Evolutionary conservation across 2,888 invertebrate species (phyloP), one percentile per base, ranked within the genome.

Genomic region (Standfussiana lucernea): DNA sequence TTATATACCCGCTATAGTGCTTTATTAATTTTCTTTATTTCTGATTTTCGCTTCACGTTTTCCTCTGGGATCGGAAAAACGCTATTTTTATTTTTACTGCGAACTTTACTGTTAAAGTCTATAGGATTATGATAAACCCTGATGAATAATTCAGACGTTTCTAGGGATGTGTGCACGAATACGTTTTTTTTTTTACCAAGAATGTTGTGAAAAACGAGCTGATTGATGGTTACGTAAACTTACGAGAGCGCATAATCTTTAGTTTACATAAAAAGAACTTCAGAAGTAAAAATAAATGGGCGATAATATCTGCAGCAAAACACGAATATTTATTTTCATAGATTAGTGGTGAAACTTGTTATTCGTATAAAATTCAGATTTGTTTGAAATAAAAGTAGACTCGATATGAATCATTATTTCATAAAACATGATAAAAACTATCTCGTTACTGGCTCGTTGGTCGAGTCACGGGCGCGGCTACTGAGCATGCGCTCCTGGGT

Each of bases 171-270:
- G 67, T 28, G 32, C 68, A 64, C 40, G 35, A 80, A 59, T 65
- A 69, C 32, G n/a, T 28, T 37, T 64, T 68, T 50, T 28, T 37
- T 64, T 68, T 50, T 75, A 62, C 61, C 15, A 28, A 62, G 71
- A 77, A 72, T 72, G 32, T 83, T 69, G 15, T 61, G 32, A 59
- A 50, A 50, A 61, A 67, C 42, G 10, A 37, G 42, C 65, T 62
- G 85, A 80, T 80, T 75, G 81, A 82, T 75, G 80, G 45, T 82
- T 56, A 75, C 40, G 40, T 80, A 82, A 82, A 82, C 80, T 72
- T 32, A 74, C 15, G 50, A 3, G 64, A 74, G 45, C 64, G 65
- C 84, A 72, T 74, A 69, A 80, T 65, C 65, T 47, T 37, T 28
- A 42, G 68, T 72, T 84, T 80, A 82, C 47, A 62, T 69, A 56